Conservation (phyloP, 2,888 invertebrate species). For the Tetragonisca angustula region DNA sequence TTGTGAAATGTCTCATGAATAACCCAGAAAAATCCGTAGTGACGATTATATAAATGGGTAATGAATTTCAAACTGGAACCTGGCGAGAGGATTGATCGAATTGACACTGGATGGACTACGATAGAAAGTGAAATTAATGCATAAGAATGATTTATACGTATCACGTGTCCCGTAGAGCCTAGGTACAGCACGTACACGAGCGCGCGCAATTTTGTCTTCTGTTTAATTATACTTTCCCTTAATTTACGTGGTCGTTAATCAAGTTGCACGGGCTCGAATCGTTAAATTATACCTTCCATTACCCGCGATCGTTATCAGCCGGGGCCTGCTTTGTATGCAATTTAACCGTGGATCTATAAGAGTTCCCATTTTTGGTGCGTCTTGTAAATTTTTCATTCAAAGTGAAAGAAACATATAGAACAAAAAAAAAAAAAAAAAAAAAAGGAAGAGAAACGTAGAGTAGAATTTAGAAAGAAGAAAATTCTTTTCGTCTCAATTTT, state of each 20-base stretch:
- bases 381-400: no score
- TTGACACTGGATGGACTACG: background rate
- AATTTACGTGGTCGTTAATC: slow-evolving; percentile 39
- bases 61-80: no score
- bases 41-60: no score
- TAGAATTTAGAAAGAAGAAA: no score
- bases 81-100: background rate
- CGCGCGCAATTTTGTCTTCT: slow-evolving; percentile 34
- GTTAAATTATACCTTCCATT: slow-evolving; percentile 3
- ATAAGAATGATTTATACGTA: slow-evolving; percentile 30
- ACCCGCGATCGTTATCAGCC: background rate
- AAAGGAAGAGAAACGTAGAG: no score
- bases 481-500: no score
- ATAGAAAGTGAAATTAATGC: slow-evolving; percentile 16
- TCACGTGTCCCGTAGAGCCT: background rate
- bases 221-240: slow-evolving; percentile 55
- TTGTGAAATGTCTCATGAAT: no score
- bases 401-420: no score
- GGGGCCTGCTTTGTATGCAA: background rate
- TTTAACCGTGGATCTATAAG: background rate
- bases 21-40: no score
- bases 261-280: slow-evolving; percentile 1
- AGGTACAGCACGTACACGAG: background rate
- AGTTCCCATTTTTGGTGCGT: no score
- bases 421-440: no score